phyloP scores from a whole-genome alignment of 2,888 invertebrate genomes.

The Norana najaformis region DNA sequence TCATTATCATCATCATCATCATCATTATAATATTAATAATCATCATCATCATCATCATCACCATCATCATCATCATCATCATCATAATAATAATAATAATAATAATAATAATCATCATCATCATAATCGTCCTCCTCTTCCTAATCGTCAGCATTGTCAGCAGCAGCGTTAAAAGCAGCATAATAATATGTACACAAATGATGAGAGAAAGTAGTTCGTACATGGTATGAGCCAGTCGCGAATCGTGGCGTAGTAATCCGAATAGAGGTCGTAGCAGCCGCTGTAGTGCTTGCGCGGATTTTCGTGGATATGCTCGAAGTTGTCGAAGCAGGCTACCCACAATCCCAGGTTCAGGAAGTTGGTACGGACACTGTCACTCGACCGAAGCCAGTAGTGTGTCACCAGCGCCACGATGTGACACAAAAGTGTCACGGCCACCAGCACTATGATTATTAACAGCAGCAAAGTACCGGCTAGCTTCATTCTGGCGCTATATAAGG shows the following conservation, averaged over 20 bases:
- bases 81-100: not conserved
- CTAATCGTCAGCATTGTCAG: not conserved
- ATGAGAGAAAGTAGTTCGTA: conserved; percentile 9
- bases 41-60: not conserved
- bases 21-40: not conserved
- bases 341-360: conserved; percentile 47
- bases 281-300: conserved; percentile 39
- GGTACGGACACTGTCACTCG: conserved; percentile 30
- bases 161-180: no score
- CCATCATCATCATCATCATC: not conserved
- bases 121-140: not conserved
- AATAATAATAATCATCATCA: conserved; percentile 18
- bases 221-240: conserved; percentile 47
- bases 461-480: conserved; percentile 36
- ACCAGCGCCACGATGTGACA: conserved; percentile 46
- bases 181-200: not conserved
- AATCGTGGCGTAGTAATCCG: conserved; percentile 42
- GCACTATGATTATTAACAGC: conserved; percentile 39
- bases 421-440: conserved; percentile 41
- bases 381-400: conserved; percentile 43
- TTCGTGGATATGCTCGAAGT: conserved; percentile 46
- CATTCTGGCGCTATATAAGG: conserved; percentile 30
- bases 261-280: conserved; percentile 45
- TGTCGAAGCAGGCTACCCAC: conserved; percentile 46
- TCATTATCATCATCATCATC: no score